These are phyloP conservation scores for Gorilla gorilla DNA, from an alignment of 2,113 vertebrate species.

Conservation along the genomic window DNA sequence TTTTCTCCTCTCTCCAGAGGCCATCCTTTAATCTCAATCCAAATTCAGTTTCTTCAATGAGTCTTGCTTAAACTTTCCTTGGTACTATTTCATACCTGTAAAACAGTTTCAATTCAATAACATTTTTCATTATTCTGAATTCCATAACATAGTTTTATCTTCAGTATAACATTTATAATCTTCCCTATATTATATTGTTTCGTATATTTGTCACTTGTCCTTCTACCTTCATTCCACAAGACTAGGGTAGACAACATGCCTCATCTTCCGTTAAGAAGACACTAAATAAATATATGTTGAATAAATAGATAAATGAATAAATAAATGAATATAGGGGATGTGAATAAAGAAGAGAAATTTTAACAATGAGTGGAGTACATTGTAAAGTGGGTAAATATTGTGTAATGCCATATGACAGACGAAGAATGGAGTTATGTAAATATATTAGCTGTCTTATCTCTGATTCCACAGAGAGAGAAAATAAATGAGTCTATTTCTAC, in stretches of 20 bases:
- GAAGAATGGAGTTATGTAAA: neutral
- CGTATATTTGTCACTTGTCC: neutral
- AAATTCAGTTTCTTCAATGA: neutral
- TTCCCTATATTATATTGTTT: neutral
- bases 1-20: neutral
- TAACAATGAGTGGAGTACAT: neutral
- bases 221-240: neutral
- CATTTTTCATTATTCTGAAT: neutral
- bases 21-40: neutral
- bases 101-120: neutral
- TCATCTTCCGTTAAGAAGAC: neutral
- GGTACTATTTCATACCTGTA: neutral
- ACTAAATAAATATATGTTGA: neutral
- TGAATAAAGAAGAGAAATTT: neutral
- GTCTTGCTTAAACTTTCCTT: neutral
- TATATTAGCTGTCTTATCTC: neutral
- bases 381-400: neutral
- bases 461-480: neutral
- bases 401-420: neutral
- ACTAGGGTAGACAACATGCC: neutral
- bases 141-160: neutral
- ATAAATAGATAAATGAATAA: neutral
- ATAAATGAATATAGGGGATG: neutral
- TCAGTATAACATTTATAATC: neutral
- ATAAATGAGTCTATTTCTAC: conserved; percentile 5